Base-by-base conservation (phyloP, 1,140 invertebrate genomes). In the Drosophila ambigua region DNA sequence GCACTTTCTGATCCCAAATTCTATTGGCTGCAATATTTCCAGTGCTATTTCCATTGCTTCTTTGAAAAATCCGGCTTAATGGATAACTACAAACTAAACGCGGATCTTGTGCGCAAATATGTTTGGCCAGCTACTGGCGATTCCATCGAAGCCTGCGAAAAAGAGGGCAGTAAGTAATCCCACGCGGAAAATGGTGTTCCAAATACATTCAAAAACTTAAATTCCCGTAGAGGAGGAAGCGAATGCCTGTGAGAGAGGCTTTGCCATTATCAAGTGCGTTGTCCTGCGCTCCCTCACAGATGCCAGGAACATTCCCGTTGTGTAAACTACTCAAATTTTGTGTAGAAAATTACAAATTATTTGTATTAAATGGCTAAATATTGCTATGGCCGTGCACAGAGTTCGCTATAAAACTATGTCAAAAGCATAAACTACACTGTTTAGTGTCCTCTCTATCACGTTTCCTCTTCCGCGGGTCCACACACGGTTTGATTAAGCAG, bases 401-500 rank as follows among this genome's bases (percentile, higher is more conserved):
- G 26, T 13, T 68, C 11, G 16, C 15, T 44, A 53, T 62, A 53
- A 69, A 66, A 15, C 7, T 39, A 39, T 11, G 11, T 39, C 5
- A n/a, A 15, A 57, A 28, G 52, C 63, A 77, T 65, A 44, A 44
- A 51, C 61, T 48, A 63, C 5, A 9, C n/a, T n/a, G 5, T 50
- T 23, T 28, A 15, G 24, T 41, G 13, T 8, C 28, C 9, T 49
- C 45, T 1, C 8, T 61, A 82, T 87, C 58, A 79, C 52, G 79
- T 69, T 6, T 77, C 41, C 28, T 58, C 45, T 4, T 43, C 26
- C 8, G 68, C 63, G 23, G n/a, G 44, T 53, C 57, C 68, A 20
- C 81, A 68, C 0, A 71, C 72, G 0, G 83, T 77, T 35, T 77
- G 76, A 60, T 92, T 93, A 31, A 94, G 83, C 67, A 94, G 79